These are phyloP conservation scores for Drosophila pruinosa DNA, from an alignment of 1,140 invertebrate genomes.

Conservation along the genomic window DNA sequence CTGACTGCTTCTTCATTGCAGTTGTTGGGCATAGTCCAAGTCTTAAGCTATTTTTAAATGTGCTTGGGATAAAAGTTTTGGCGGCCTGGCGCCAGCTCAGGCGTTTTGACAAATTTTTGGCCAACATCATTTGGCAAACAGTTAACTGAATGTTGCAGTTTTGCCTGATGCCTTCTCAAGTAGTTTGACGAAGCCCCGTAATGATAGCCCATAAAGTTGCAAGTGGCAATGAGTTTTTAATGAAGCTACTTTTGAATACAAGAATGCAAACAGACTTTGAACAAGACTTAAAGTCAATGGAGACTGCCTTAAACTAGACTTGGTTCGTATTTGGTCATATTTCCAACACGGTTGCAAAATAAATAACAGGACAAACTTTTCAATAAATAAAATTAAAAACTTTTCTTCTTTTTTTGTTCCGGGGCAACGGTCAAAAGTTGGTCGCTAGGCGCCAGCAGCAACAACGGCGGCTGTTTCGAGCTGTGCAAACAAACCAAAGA, in stretches of 20 bases:
- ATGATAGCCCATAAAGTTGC: slow-evolving; percentile 68
- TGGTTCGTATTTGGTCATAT: slow-evolving; percentile 57
- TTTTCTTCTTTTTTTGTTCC: slow-evolving; percentile 25
- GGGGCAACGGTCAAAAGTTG: slow-evolving; percentile 67
- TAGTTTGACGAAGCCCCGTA: slow-evolving; percentile 62
- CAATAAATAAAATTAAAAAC: slow-evolving; percentile 82
- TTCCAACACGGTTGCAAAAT: slow-evolving; percentile 75
- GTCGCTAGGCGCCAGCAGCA: slow-evolving; percentile 63
- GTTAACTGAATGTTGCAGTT: slow-evolving; percentile 40
- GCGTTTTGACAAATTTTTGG: slow-evolving; percentile 53
- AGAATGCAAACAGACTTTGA: slow-evolving; percentile 29
- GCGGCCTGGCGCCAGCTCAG: slow-evolving; percentile 6
- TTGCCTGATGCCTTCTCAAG: neutral
- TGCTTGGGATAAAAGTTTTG: slow-evolving; percentile 57
- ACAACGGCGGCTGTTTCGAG: slow-evolving; percentile 65
- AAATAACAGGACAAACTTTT: slow-evolving; percentile 80
- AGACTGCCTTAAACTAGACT: slow-evolving; percentile 57
- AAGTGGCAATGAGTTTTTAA: slow-evolving; percentile 77
- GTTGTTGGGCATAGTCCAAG: slow-evolving; percentile 35
- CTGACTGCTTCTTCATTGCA: neutral
- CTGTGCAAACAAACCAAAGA: slow-evolving; percentile 66
- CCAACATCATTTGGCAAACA: slow-evolving; percentile 35
- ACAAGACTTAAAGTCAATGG: slow-evolving; percentile 33
- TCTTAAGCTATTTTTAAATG: slow-evolving; percentile 81
- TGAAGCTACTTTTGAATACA: slow-evolving; percentile 46